These are phyloP conservation scores for Rhimphoctona megacephalus DNA, from an alignment of 2,888 invertebrate species.

Conservation along the genomic window DNA sequence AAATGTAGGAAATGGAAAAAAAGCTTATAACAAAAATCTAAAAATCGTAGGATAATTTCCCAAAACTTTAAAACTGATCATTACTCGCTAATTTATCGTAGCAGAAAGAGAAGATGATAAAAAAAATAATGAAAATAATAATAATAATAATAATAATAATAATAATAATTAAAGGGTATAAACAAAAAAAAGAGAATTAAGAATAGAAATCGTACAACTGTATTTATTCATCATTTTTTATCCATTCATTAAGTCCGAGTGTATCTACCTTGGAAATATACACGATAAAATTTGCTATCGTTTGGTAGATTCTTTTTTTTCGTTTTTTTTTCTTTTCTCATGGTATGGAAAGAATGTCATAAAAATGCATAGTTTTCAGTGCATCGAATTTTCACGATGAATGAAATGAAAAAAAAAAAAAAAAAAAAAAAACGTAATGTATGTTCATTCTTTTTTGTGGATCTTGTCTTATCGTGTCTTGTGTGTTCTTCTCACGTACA, in stretches of 20 bases:
- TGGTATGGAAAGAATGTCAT: constrained; percentile 61
- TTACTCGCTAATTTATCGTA: too few relatives aligned
- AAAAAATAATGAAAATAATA: too few relatives aligned
- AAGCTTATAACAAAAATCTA: neutral
- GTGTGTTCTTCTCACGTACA: neutral
- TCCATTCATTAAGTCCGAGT: constrained; percentile 36
- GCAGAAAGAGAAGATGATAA: neutral
- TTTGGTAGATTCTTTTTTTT: neutral
- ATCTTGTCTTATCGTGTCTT: constrained; percentile 18
- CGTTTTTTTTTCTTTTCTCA: constrained; percentile 18
- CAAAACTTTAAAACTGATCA: too few relatives aligned
- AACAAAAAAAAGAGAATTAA: constrained; percentile 31
- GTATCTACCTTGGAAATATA: constrained; percentile 48
- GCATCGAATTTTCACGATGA: constrained; percentile 43
- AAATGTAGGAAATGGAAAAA: too few relatives aligned
- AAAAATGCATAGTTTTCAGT: constrained; percentile 58
- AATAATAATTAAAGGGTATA: neutral
- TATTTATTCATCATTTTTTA: constrained; percentile 58
- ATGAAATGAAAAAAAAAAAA: neutral
- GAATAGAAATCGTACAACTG: constrained; percentile 67
- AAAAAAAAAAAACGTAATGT: constrained; percentile 8
- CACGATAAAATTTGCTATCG: constrained; percentile 42
- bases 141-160: too few relatives aligned
- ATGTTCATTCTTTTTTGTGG: constrained; percentile 12
- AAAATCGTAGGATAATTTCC: too few relatives aligned